Percentiles rank a stretch among this genome's conserved stretches.
Evolutionary conservation across 1,140 invertebrate species (phyloP).

Genomic region (Apis mellifera): DNA sequence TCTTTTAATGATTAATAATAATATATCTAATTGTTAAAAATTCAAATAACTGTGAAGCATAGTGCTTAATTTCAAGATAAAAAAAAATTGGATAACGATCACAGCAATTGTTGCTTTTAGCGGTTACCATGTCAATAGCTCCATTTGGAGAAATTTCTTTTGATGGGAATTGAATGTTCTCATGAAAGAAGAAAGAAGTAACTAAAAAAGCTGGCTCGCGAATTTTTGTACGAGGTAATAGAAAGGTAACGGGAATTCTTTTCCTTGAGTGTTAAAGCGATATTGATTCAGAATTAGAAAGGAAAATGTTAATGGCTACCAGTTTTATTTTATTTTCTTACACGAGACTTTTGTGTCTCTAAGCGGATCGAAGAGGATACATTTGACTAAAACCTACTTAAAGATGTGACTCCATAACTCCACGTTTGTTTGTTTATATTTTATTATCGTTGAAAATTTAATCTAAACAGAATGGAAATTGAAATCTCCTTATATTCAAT

Average conservation of each 20-base stretch:
- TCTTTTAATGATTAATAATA: neutral
- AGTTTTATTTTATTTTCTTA: constrained; percentile 2
- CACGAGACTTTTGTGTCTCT: neutral
- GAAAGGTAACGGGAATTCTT: constrained; percentile 4
- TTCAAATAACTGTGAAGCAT: neutral
- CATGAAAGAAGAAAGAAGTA: neutral
- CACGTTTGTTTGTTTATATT: constrained; percentile 24
- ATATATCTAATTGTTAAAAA: neutral
- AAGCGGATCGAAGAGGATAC: neutral
- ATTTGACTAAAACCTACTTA: neutral
- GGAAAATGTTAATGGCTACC: constrained; percentile 6
- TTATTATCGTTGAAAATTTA: constrained; percentile 15
- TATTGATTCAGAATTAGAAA: constrained; percentile 10
- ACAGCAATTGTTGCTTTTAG: constrained; percentile 33
- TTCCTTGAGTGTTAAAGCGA: neutral
- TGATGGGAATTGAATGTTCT: constrained; percentile 3
- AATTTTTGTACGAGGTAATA: constrained; percentile 33
- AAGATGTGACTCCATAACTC: neutral
- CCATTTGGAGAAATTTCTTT: neutral
- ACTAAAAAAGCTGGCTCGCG: neutral
- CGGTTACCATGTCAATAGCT: constrained; percentile 21
- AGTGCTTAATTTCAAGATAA: neutral
- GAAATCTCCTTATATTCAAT: neutral
- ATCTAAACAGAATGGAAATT: constrained; percentile 16
- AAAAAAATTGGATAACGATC: constrained; percentile 15